phyloP scores from a whole-genome alignment of 2,113 vertebrate species.

The Rhinichthys klamathensis region DNA sequence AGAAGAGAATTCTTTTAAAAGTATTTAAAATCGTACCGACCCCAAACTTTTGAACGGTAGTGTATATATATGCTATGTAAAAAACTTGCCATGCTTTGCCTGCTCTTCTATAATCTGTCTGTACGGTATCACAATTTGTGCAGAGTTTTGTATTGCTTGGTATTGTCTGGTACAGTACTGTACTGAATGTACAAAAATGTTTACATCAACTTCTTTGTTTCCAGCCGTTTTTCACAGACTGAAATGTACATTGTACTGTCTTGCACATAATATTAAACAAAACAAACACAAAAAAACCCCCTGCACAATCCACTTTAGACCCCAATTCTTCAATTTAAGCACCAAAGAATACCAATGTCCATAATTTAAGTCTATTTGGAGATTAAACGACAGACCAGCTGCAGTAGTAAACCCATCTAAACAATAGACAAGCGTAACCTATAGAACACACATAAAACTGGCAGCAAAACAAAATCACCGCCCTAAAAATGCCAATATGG shows the following conservation, averaged over 20 bases:
- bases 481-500: conserved; percentile 77
- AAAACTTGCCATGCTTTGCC: no score
- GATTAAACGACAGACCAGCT: not conserved
- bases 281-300: no score
- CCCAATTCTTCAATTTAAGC: not conserved
- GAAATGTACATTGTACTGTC: not conserved
- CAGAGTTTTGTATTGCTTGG: no score
- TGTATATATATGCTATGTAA: no score
- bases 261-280: not conserved
- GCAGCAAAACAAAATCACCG: conserved; percentile 74
- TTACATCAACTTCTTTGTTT: not conserved
- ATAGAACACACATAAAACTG: conserved; percentile 67
- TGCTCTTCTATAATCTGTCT: no score
- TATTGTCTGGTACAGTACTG: no score
- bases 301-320: not conserved
- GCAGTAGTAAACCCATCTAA: conserved; percentile 31
- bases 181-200: no score
- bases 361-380: not conserved
- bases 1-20: no score
- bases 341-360: not conserved
- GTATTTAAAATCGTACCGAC: no score
- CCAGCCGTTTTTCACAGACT: not conserved
- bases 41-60: no score
- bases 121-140: no score
- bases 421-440: conserved; percentile 43